Base-by-base conservation (phyloP, 2,113 vertebrate species). In the Rutilus rutilus region DNA sequence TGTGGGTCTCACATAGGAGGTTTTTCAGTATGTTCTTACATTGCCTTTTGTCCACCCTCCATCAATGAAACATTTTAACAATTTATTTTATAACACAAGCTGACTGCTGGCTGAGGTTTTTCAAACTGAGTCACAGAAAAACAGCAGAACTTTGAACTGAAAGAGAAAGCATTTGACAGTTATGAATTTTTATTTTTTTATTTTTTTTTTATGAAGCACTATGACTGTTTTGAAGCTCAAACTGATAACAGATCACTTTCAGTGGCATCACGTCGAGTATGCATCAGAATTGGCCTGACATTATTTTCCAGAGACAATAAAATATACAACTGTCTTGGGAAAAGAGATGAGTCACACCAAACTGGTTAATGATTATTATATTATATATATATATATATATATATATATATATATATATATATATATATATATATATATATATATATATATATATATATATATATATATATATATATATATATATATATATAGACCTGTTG, bases 251-350 rank as follows among this genome's bases (percentile, higher is more conserved):
- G 19, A 8, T 36, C 15, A 17, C 7, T 9, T 36, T 77, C 21
- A 62, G 73, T 54, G 21, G 23, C 54, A 15, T 84, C 67, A 36
- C 23, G 23, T 23, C 19, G 30, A 25, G 1, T 25, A 3, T 27
- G 25, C 33, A 27, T 83, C 54, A 36, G 36, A 76, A 50, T 42
- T 64, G 76, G 17, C 67, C 57, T 67, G 65, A 81, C 59, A 77
- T 81, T 36, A 52, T 47, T 60, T 79, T 75, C 21, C 27, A 39
- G 15, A 8, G 17, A 47, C n/a, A 42, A 78, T 80, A 62, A 79
- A 65, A 69, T 6, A 36, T 64, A 10, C 30, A 78, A 36, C 52
- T 39, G 76, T 36, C n/a, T 52, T 5, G 27, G 23, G n/a, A n/a
- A n/a, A n/a, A n/a, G 36, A 65, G 42, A 23, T 62, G 15, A 19